These are phyloP conservation scores for Muraenolepis orangiensis DNA, from an alignment of 2,797 vertebrate species.

Conservation along the genomic window DNA sequence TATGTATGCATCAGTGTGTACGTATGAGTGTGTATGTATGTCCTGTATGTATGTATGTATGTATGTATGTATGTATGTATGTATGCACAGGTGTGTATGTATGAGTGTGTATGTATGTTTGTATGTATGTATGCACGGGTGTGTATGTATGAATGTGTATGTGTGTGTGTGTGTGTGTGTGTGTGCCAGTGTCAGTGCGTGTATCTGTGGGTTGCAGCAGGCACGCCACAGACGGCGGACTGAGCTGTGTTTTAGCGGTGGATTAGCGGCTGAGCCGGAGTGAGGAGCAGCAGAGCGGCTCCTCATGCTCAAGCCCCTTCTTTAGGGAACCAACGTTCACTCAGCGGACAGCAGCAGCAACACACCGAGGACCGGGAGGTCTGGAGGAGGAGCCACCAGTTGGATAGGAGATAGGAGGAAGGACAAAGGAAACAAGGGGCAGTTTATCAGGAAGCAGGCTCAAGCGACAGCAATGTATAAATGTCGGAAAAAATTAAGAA, in stretches of 20 bases:
- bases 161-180: slow-evolving; percentile 9
- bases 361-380: too few species aligned
- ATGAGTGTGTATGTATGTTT: background rate
- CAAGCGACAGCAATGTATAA: too few species aligned
- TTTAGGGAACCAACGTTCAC: background rate
- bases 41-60: background rate
- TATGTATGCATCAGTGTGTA: background rate
- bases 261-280: background rate
- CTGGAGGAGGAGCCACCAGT: background rate
- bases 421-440: background rate
- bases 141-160: background rate
- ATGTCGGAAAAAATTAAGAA: too few species aligned
- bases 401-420: background rate
- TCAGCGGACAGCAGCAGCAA: background rate
- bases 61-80: slow-evolving; percentile 6
- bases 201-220: background rate
- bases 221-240: background rate
- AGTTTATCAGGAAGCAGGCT: too few species aligned
- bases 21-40: background rate
- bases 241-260: background rate
- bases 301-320: background rate
- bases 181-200: background rate
- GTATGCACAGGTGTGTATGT: background rate
- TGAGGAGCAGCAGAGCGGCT: background rate
- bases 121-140: too few species aligned